phyloP scores from a whole-genome alignment of 2,797 vertebrate genomes.

The Malacoraja senta region DNA sequence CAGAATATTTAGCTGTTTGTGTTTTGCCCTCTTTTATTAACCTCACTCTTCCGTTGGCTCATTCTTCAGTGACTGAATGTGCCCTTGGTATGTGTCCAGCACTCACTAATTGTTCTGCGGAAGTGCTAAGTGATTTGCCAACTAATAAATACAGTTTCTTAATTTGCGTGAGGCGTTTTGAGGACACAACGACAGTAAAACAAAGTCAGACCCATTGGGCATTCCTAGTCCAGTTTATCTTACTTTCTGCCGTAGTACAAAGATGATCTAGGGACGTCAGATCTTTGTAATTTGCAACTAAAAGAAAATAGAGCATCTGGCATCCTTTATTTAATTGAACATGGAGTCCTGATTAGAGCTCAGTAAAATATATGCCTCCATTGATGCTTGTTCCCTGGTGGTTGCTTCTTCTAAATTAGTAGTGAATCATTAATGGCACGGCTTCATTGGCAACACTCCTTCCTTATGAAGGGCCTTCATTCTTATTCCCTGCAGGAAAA shows the following conservation, averaged over 20 bases:
- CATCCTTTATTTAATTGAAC: background rate
- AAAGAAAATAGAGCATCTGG: constrained; percentile 6
- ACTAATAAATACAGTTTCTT: background rate
- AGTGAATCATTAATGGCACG: background rate
- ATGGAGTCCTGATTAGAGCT: background rate
- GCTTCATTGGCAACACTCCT: background rate
- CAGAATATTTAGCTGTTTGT: background rate
- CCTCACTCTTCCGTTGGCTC: background rate
- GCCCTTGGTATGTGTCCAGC: background rate
- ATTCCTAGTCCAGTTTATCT: background rate
- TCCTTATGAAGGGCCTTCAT: background rate
- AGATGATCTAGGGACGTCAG: background rate
- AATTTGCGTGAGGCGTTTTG: no score
- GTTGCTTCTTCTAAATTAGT: background rate
- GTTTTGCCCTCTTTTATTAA: background rate
- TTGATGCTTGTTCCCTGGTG: background rate
- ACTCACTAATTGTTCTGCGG: background rate
- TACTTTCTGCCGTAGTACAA: background rate
- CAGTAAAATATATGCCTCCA: constrained; percentile 12
- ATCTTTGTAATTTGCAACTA: background rate
- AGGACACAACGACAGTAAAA: background rate
- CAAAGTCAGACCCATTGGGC: background rate
- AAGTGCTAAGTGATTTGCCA: background rate
- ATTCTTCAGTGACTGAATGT: background rate
- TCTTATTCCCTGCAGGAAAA: background rate